Percentiles rank a stretch among this genome's conserved stretches.
Conservation (phyloP, 2,797 vertebrate genomes). For the Jordanella pulchra region DNA sequence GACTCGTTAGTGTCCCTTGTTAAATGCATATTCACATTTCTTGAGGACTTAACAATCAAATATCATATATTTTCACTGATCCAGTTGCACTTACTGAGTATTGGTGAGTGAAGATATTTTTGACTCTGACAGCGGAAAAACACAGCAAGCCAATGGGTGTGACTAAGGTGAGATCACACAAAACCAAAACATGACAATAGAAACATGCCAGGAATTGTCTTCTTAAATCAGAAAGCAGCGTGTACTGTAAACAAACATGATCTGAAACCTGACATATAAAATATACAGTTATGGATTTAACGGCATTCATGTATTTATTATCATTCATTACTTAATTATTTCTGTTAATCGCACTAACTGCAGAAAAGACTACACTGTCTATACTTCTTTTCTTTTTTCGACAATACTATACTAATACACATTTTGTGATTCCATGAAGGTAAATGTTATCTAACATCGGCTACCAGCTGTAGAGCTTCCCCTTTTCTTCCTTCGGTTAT, state of each 20-base stretch:
- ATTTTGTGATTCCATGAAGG: neutral
- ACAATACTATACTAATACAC: neutral
- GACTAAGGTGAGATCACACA: constrained; percentile 13
- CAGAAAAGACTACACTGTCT: constrained; percentile 8
- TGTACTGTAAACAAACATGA: neutral
- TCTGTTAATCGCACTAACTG: constrained; percentile 16
- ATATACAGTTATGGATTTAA: no score
- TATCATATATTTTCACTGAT: no score
- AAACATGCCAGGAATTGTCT: constrained; percentile 25
- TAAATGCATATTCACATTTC: neutral
- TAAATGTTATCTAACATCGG: constrained; percentile 11
- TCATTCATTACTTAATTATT: no score
- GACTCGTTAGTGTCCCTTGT: neutral
- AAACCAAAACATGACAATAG: constrained; percentile 14
- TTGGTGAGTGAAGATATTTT: constrained; percentile 18
- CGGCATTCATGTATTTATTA: no score
- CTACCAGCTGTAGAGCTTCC: constrained; percentile 11
- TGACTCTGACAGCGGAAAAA: constrained; percentile 30
- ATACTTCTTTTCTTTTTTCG: no score
- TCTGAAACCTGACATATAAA: neutral
- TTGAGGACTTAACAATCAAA: no score
- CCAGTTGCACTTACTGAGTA: neutral
- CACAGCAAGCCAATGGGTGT: constrained; percentile 26
- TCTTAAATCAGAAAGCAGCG: constrained; percentile 37
- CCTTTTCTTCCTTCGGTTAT: constrained; percentile 8